A percentile compares a stretch with the other conserved stretches of the same genome.
phyloP scores from a whole-genome alignment of 2,888 invertebrate species.

The Caenorhabditis afra region DNA sequence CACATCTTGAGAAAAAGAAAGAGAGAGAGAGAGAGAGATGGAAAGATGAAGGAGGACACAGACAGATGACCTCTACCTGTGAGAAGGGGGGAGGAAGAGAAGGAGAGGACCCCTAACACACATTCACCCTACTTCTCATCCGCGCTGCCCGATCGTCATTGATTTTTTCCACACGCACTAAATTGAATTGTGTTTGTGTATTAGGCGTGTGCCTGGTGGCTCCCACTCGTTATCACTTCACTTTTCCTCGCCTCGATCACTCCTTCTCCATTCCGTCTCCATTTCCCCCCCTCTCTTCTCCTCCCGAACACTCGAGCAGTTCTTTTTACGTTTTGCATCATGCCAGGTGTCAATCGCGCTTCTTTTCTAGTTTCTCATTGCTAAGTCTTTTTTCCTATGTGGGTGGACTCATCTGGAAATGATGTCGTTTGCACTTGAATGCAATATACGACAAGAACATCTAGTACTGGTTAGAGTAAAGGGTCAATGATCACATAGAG shows the following conservation, averaged over 20 bases:
- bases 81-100: slow-evolving; percentile 1
- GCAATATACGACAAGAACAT: not conserved
- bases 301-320: slow-evolving; percentile 1
- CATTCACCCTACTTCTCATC: slow-evolving; percentile 14
- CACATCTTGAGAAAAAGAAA: not conserved
- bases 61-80: slow-evolving; percentile 26
- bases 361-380: not conserved
- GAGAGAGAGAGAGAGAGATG: not conserved
- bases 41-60: not conserved
- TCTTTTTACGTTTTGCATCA: slow-evolving; percentile 6
- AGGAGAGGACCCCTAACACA: slow-evolving; percentile 2
- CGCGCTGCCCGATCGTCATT: not conserved
- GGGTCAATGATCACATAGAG: not conserved
- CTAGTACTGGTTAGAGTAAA: not conserved
- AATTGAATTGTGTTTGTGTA: slow-evolving; percentile 24
- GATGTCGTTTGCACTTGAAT: not conserved
- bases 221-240: slow-evolving; percentile 5
- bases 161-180: too few species aligned
- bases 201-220: slow-evolving; percentile 6
- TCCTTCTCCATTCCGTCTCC: too few species aligned
- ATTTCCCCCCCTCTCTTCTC: too few species aligned
- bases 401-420: slow-evolving; percentile 15
- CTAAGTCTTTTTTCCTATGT: slow-evolving; percentile 11
- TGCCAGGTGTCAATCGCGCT: not conserved
- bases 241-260: not conserved